Evolutionary conservation across 2,113 vertebrate species (phyloP), one percentile per base, ranked within the genome.

Genomic region (Fulica atra): DNA sequence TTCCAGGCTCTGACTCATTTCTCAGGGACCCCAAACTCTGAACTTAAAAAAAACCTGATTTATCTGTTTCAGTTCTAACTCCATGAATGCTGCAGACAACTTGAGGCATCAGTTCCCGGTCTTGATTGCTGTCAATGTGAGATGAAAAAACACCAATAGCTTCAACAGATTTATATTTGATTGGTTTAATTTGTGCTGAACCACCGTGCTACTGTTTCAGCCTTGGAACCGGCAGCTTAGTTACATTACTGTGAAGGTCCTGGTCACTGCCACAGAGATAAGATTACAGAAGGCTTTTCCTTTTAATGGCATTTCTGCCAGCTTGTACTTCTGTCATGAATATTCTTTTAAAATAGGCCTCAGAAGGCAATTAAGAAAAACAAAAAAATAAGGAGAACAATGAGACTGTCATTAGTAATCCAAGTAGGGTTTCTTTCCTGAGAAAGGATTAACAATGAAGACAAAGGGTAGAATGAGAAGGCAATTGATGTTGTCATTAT

Each of bases 401-500:
- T 94, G 73, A 93, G 74, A 76, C 85, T 88, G 93, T 96, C 87
- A 94, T 95, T 92, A 95, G 93, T 94, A 96, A 96, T 91, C 93
- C 87, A 96, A 97, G 95, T 85, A 93, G 87, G 91, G 84, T 89
- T 95, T 89, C 2, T 14, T 95, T 97, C 91, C 89, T 95, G 92
- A 95, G 92, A 94, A 88, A 89, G 95, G 94, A 96, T 95, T 96
- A 96, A 94, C 89, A 94, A 87, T 65, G 87, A 94, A 95, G 89
- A 96, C 95, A 97, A 97, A 95, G 92, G 79, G 50, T 46, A 93
- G 89, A 97, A 96, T 88, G 87, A 96, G 95, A 91, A 91, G 74
- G 92, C 89, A 97, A 95, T 95, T 85, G 85, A 94, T 92, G 92
- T 89, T 96, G 96, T 93, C 92, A 87, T 96, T 96, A 94, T 95